Conservation (phyloP, 2,888 invertebrate genomes). For the Morpho helenor region DNA sequence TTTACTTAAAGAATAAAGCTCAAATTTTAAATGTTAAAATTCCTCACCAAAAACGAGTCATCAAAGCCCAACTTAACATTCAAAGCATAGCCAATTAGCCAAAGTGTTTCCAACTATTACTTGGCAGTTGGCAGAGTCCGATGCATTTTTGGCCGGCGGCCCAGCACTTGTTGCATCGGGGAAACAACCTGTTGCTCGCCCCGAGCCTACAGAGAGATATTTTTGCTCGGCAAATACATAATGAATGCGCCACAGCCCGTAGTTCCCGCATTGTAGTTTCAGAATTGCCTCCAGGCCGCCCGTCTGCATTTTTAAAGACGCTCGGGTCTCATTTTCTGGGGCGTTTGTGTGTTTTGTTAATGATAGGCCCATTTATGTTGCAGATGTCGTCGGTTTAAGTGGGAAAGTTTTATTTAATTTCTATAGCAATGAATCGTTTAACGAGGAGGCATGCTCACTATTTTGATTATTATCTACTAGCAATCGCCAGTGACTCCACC, state of each 20-base stretch:
- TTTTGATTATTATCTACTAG: too few species aligned
- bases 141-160: conserved; percentile 78
- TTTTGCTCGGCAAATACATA: conserved; percentile 74
- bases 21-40: not conserved
- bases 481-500: too few species aligned
- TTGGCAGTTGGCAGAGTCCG: conserved; percentile 55
- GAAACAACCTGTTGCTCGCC: conserved; percentile 62
- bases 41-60: conserved; percentile 15
- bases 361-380: conserved; percentile 15
- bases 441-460: too few species aligned
- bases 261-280: conserved; percentile 58
- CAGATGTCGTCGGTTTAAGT: conserved; percentile 2
- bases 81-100: conserved; percentile 36
- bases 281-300: conserved; percentile 33
- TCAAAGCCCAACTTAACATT: conserved; percentile 37
- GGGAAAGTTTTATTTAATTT: conserved; percentile 2
- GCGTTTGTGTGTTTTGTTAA: conserved; percentile 23
- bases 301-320: conserved; percentile 37
- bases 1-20: not conserved
- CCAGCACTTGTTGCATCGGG: conserved; percentile 76
- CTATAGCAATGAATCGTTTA: too few species aligned
- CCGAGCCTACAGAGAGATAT: conserved; percentile 53
- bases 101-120: conserved; percentile 27
- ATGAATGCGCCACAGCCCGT: conserved; percentile 61
- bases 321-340: conserved; percentile 24